Percentiles rank a stretch among this genome's conserved stretches.
phyloP scores from a whole-genome alignment of 2,113 vertebrate species.

The Semnornis frantzii region DNA sequence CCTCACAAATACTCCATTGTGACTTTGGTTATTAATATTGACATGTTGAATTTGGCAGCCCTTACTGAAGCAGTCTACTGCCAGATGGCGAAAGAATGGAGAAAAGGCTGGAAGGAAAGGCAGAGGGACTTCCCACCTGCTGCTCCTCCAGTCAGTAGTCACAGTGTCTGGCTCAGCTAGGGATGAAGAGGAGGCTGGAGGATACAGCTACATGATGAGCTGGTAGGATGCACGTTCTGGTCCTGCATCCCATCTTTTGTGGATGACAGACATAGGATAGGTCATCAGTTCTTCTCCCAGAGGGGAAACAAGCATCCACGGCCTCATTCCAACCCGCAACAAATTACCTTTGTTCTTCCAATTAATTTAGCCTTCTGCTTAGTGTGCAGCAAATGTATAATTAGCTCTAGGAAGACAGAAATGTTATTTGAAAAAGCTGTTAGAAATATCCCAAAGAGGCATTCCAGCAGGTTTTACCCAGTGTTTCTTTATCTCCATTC shows the following conservation, averaged over 20 bases:
- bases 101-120: not conserved
- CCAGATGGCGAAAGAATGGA: constrained; percentile 33
- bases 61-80: not conserved
- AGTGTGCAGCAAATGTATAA: constrained; percentile 32
- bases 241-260: not conserved
- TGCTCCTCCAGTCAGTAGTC: not conserved
- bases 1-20: not conserved
- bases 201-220: too few relatives aligned
- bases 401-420: constrained; percentile 45
- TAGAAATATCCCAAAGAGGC: constrained; percentile 52
- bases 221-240: not conserved
- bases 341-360: constrained; percentile 68
- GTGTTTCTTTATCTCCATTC: not conserved
- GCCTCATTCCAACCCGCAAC: constrained; percentile 18
- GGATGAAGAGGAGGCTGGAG: not conserved
- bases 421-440: constrained; percentile 40
- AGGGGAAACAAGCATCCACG: not conserved
- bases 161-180: not conserved
- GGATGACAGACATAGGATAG: not conserved
- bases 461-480: constrained; percentile 24
- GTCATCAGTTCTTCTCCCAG: not conserved
- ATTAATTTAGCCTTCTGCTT: constrained; percentile 63
- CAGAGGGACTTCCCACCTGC: constrained; percentile 14
- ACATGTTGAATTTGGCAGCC: constrained; percentile 50
- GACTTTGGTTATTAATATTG: constrained; percentile 40